Conservation (phyloP, 1,140 invertebrate species). For the Teleogryllus occipitalis region DNA sequence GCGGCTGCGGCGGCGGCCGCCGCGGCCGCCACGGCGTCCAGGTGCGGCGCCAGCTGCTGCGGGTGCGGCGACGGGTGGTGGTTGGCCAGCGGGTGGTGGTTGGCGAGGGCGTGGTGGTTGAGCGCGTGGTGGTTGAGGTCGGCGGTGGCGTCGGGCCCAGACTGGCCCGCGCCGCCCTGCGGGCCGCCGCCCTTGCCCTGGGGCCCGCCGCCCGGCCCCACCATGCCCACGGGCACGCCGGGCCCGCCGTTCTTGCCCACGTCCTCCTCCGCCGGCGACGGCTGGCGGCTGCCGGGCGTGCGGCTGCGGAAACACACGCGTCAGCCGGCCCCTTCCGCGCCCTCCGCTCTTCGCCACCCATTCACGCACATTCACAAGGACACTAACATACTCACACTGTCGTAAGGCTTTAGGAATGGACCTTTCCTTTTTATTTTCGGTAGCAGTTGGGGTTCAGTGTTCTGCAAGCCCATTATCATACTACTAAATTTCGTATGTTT, state of each 20-base stretch:
- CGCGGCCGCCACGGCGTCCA: neutral
- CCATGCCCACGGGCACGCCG: slow-evolving; percentile 40
- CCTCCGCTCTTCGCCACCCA: no score
- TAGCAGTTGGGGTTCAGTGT: no score
- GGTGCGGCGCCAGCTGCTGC: slow-evolving; percentile 17
- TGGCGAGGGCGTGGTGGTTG: slow-evolving; percentile 11
- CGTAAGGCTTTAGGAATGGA: no score
- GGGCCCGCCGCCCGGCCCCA: slow-evolving; percentile 27
- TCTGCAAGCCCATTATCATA: no score
- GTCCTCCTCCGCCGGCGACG: slow-evolving; percentile 81
- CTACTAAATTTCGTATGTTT: no score
- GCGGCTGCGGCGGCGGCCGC: slow-evolving; percentile 19
- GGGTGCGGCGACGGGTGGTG: slow-evolving; percentile 7
- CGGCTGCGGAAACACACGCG: slow-evolving; percentile 44
- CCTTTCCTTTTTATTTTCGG: no score
- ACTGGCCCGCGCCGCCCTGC: slow-evolving; percentile 40
- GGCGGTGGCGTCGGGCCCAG: slow-evolving; percentile 35
- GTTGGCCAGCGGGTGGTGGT: slow-evolving; percentile 10
- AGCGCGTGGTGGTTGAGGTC: slow-evolving; percentile 40
- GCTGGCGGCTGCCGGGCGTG: slow-evolving; percentile 80
- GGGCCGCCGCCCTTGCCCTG: neutral
- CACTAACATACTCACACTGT: no score
- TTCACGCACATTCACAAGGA: no score
- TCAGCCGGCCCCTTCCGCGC: no score
- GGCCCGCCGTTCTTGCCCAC: slow-evolving; percentile 46